These are phyloP conservation scores for Penaeus indicus DNA, from an alignment of 1,140 invertebrate species.

Conservation along the genomic window DNA sequence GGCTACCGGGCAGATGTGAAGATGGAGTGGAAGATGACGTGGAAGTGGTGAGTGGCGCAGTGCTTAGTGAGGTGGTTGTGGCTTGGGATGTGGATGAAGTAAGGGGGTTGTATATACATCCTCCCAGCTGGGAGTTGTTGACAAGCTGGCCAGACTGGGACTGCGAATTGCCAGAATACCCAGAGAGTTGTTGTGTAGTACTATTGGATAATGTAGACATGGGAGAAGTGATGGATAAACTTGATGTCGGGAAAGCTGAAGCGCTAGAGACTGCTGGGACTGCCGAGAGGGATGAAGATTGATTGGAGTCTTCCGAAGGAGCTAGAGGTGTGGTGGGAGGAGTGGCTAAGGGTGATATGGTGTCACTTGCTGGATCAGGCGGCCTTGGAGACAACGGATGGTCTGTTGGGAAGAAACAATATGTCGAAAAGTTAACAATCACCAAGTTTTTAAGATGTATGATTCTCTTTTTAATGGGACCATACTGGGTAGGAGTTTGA, in stretches of 20 bases:
- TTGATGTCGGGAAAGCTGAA: slow-evolving; percentile 9
- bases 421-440: not conserved
- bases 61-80: not conserved
- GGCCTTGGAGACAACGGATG: slow-evolving; percentile 74
- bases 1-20: not conserved
- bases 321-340: slow-evolving; percentile 75
- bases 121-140: slow-evolving; percentile 1
- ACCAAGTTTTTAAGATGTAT: not conserved
- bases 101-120: not conserved
- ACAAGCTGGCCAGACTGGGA: slow-evolving; percentile 69
- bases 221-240: slow-evolving; percentile 3
- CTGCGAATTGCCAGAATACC: slow-evolving; percentile 71
- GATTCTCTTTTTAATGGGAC: too few species aligned
- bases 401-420: slow-evolving; percentile 24
- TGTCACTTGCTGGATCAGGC: slow-evolving; percentile 71
- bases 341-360: slow-evolving; percentile 74
- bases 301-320: slow-evolving; percentile 69
- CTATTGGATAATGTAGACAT: slow-evolving; percentile 30
- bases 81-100: not conserved
- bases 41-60: slow-evolving; percentile 19
- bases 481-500: too few species aligned
- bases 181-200: slow-evolving; percentile 67
- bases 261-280: slow-evolving; percentile 22
- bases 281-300: slow-evolving; percentile 49
- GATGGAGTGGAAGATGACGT: not conserved